Base-by-base conservation (phyloP, 2,888 invertebrate species). In the Ichneumoninae sp. region DNA sequence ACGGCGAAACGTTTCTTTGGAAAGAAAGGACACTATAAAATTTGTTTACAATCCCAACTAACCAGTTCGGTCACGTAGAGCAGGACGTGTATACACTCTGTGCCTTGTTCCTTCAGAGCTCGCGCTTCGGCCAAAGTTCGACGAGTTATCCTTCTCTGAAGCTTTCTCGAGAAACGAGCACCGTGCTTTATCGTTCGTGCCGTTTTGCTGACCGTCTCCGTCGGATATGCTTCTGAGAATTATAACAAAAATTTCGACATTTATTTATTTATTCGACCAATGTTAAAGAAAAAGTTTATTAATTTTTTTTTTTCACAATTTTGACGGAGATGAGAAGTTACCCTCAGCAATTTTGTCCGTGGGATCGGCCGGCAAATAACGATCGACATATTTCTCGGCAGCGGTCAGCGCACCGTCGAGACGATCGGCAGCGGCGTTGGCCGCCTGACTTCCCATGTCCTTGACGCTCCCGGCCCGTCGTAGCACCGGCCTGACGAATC, bases 391-490 rank as follows among this genome's bases (percentile, higher is more conserved):
- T 91, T 96, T 96, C 91, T 97, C 97, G 33, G 97, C 97, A 26
- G 96, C 96, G 88, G 96, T 95, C 66, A 97, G 94, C 3, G 97
- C 97, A 16, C 96, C 96, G 91, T 97, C 97, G 36, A 97, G 94
- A 4, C 95, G 96, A 80, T 96, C 96, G 0, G 96, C 97, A 0
- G 97, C 97, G 87, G 95, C 97, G 1, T 95, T 95, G 0, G 97
- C 97, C 68, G 97, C 95, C 75, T 96, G 95, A 83, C 96, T 97
- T 0, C 97, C 96, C 82, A 97, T 95, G 91, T 97, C 96, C 91
- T 97, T 97, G n/a, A 97, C 96, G 0, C 97, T 97, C 94, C 97
- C 97, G 1, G 97, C 97, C 60, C 97, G 95, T 86, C 96, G 96
- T 40, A 97, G 93, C n/a, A 96, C 96, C 8, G 96, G 96, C 77